Base-by-base conservation (phyloP, 2,888 invertebrate species). In the Trichogramma dendrolimi region DNA sequence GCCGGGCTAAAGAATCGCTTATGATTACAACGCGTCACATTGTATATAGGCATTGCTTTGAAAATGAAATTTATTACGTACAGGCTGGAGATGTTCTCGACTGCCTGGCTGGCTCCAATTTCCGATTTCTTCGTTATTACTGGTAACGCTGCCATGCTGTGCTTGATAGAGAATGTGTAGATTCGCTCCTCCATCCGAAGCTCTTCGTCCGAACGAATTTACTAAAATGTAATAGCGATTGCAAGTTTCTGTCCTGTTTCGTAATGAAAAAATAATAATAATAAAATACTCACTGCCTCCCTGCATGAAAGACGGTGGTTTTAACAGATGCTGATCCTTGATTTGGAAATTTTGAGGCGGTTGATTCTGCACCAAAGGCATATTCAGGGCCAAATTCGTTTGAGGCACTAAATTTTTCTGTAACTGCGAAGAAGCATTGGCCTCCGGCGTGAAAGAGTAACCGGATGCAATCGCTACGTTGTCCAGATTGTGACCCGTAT, bases 111-210 rank as follows among this genome's bases (percentile, higher is more conserved):
- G 83, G 72, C 83, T 83, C 82, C 85, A 85, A 10, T 77, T 79
- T 59, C 78, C 80, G 61, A 80, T 81, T 64, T 79, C 79, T 63
- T 76, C 73, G 58, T 71, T 75, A 61, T 72, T 72, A 48, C 71
- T 71, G 27, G 27, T 27, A 27, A 27, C 27, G 58, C 72, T 73
- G 60, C 73, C 75, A 62, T 76, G 76, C 43, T 71, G 71, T 58
- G 74, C 74, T 62, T 79, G 86, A 74, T 85, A 87, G 72, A 83
- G 85, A 69, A 88, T 86, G 70, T 91, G 91, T 68, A 96, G 86
- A 82, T 96, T 94, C 59, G 96, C 95, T 61, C 96, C 96, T 70
- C 96, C 96, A 81, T 96, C 96, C 10, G 96, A 96, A 57, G 96
- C 96, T 70, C 96, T 86, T 48, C 96, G 85, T 5, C 94, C 94